phyloP scores from a whole-genome alignment of 2,113 vertebrate species.

The Himantopus leucocephalus region DNA sequence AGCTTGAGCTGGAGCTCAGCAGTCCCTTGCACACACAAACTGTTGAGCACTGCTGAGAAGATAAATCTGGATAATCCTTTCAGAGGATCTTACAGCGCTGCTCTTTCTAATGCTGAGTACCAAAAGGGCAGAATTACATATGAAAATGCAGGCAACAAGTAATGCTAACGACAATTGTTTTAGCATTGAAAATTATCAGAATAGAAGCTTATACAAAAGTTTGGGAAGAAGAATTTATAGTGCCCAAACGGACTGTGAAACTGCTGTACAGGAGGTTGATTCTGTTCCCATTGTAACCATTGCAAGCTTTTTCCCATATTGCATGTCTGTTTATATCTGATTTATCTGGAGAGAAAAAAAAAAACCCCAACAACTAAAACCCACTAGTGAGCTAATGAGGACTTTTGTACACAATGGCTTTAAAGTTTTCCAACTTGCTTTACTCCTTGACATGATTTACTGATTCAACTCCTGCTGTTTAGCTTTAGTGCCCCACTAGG shows the following conservation, averaged over 20 bases:
- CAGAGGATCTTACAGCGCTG: not conserved
- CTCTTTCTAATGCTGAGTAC: not conserved
- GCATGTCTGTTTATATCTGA: not conserved
- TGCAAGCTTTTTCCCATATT: not conserved
- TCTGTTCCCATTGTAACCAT: not conserved
- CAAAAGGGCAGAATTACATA: not conserved
- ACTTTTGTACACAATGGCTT: not conserved
- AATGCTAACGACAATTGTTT: not conserved
- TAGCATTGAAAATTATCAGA: not conserved
- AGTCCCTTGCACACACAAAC: not conserved
- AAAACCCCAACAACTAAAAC: not conserved
- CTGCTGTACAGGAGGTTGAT: fast-evolving
- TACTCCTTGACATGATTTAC: not conserved
- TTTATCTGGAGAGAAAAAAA: not conserved
- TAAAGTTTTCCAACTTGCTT: not conserved
- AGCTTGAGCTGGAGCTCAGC: not conserved
- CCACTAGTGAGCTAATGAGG: not conserved
- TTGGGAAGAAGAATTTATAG: not conserved
- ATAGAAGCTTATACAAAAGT: not conserved
- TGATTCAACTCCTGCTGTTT: not conserved
- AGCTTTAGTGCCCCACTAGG: not conserved
- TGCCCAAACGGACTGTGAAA: not conserved
- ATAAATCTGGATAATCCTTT: not conserved
- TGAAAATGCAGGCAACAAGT: not conserved
- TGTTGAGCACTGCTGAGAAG: not conserved